Evolutionary conservation across 2,888 invertebrate species (phyloP), one percentile per base, ranked within the genome.

Genomic region (Adela reaumurella): DNA sequence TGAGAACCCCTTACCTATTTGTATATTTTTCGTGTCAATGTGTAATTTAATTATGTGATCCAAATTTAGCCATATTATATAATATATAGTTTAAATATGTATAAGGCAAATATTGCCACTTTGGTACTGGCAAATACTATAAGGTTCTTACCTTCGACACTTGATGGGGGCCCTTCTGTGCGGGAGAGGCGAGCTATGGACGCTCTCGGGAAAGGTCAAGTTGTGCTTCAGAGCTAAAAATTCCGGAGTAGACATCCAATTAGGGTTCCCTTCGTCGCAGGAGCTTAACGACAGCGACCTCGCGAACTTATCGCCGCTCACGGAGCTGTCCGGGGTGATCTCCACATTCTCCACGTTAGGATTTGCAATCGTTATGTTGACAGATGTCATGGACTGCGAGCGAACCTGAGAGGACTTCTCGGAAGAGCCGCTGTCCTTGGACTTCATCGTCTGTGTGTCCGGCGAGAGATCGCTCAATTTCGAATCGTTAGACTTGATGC

Each of bases 221-320:
- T 91, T 91, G 61, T 91, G 90, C 61, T 90, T 90, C 52, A 90
- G 78, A 1, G 91, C 91, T 51, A 92, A 64, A 48, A 90, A 82
- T 62, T 92, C 91, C 0, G 91, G 91, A 0, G 90, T 90, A 50
- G 84, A 83, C 84, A 90, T 88, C 90, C 90, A 91, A 56, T 88
- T 85, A 8, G 88, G 88, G 55, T 87, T 84, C 53, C 87, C 87
- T 53, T 89, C 90, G 55, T 88, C 88, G 46, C 82, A 84, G 6
- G 86, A 84, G 57, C 86, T 86, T 60, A 85, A 70, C 11, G 85
- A 85, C 55, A 83, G 66, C n/a, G 85, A 85, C 54, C 85, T 74
- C 48, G 82, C 80, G 53, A 84, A 84, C 58, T 71, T 74, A 51
- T 81, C 82, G 10, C 80, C 69, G 20, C 83, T 81, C 48, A 86